Evolutionary conservation across 2,113 vertebrate genomes (phyloP).

Genomic region (Rallus limicola): DNA sequence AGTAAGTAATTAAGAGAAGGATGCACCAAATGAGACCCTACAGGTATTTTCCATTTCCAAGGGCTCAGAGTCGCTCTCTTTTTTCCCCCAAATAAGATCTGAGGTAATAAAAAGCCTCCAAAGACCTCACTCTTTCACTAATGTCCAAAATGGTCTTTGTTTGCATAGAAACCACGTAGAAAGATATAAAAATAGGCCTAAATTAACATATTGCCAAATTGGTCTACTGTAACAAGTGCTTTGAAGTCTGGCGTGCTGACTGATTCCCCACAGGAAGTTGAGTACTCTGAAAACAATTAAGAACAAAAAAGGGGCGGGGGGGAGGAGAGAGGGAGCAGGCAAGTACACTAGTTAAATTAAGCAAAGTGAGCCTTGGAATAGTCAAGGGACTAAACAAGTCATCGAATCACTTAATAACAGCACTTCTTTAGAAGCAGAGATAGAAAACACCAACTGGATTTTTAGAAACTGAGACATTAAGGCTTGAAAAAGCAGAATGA

Average conservation of each 20-base stretch:
- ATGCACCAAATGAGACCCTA: neutral
- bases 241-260: slow-evolving; percentile 64
- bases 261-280: slow-evolving; percentile 66
- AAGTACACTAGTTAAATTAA: slow-evolving; percentile 68
- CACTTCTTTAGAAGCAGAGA: neutral
- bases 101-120: slow-evolving; percentile 1
- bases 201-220: slow-evolving; percentile 74
- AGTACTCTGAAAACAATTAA: slow-evolving; percentile 69
- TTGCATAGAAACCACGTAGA: slow-evolving; percentile 32
- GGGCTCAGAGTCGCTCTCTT: neutral
- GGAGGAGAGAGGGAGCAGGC: slow-evolving; percentile 31
- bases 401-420: slow-evolving; percentile 60
- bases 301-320: slow-evolving; percentile 37
- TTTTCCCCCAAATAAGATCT: neutral
- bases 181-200: slow-evolving; percentile 62
- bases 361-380: slow-evolving; percentile 64
- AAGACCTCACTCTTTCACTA: neutral
- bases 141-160: slow-evolving; percentile 59
- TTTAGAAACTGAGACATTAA: slow-evolving; percentile 36
- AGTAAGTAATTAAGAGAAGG: neutral
- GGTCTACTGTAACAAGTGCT: slow-evolving; percentile 64
- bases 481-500: slow-evolving; percentile 40
- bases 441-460: slow-evolving; percentile 45
- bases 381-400: slow-evolving; percentile 65
- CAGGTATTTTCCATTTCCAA: slow-evolving; percentile 28